These are phyloP conservation scores for Gastracanthus pulcherrimus DNA, from an alignment of 2,888 invertebrate genomes.

Conservation along the genomic window DNA sequence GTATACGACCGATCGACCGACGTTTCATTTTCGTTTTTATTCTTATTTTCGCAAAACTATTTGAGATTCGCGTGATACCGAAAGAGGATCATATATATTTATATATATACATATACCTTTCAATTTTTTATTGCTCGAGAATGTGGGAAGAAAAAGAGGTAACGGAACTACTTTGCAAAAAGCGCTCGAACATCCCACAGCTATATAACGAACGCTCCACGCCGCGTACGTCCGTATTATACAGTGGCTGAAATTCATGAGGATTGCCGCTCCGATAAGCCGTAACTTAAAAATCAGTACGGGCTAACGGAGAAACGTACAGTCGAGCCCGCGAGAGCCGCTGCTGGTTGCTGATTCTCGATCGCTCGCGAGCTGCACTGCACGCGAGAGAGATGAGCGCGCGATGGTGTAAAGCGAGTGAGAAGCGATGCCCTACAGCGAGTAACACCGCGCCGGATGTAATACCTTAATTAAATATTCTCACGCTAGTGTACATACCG, in stretches of 20 bases:
- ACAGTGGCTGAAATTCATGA: background rate
- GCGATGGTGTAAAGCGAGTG: too few species aligned
- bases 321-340: background rate
- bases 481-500: constrained; percentile 8
- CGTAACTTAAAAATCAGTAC: constrained; percentile 19
- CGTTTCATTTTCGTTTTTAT: too few species aligned
- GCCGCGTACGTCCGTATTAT: too few species aligned
- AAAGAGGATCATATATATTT: too few species aligned
- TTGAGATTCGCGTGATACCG: background rate
- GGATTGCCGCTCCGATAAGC: constrained; percentile 5
- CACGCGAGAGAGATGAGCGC: too few species aligned
- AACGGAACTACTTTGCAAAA: background rate
- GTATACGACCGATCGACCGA: too few species aligned
- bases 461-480: constrained; percentile 47
- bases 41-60: background rate
- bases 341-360: background rate
- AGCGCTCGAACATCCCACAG: background rate
- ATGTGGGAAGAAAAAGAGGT: background rate
- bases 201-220: too few species aligned
- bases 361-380: too few species aligned
- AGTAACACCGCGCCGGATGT: constrained; percentile 9
- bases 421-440: background rate
- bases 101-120: too few species aligned
- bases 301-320: constrained; percentile 13
- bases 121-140: background rate